Conservation (phyloP, 2,113 vertebrate genomes). For the Hassar affinis region DNA sequence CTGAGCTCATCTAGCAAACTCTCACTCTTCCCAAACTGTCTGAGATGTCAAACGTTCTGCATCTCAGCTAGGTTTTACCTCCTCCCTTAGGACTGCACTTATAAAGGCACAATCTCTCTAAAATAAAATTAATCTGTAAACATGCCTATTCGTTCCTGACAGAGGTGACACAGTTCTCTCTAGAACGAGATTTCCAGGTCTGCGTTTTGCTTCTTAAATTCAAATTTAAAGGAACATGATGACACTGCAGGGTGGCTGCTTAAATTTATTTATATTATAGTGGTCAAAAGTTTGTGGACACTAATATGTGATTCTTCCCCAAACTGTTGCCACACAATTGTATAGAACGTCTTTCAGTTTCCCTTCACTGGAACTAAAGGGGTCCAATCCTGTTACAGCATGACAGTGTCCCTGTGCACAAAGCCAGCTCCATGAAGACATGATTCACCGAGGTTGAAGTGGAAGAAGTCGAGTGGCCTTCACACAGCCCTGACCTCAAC, state of each 20-base stretch:
- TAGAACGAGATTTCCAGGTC: neutral
- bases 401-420: neutral
- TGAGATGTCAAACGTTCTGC: conserved; percentile 55
- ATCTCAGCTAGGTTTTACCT: conserved; percentile 36
- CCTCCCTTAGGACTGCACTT: neutral
- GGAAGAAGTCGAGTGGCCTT: neutral
- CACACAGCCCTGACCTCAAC: neutral
- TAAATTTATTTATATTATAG: neutral
- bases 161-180: neutral
- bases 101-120: neutral
- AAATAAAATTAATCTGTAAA: conserved; percentile 19
- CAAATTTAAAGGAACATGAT: neutral
- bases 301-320: too few species aligned
- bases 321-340: neutral
- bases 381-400: too few species aligned
- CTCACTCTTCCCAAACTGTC: conserved; percentile 55
- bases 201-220: neutral
- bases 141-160: neutral
- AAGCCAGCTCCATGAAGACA: neutral
- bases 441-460: too few species aligned
- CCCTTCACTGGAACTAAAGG: neutral
- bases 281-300: neutral
- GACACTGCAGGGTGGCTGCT: neutral
- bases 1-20: conserved; percentile 46
- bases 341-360: neutral